Conservation (phyloP, 1,140 invertebrate genomes). For the Platorchestia sp. region DNA sequence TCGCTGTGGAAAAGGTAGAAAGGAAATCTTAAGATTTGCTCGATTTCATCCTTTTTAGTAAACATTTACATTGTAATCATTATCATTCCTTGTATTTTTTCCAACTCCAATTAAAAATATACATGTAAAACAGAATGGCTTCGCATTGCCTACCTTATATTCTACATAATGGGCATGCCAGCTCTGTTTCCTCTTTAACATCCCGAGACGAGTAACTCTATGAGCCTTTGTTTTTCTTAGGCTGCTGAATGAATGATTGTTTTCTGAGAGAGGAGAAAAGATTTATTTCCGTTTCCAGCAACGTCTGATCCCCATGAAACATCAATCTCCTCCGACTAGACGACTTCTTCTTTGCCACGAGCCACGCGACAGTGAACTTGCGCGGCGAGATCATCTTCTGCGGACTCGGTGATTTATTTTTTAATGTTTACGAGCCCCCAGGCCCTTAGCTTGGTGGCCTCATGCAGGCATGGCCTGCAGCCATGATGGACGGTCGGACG, state of each 20-base stretch:
- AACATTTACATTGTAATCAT: background rate
- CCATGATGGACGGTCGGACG: slow-evolving; percentile 29
- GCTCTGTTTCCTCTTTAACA: background rate
- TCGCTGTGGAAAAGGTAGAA: too few species aligned
- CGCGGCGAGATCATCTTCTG: background rate
- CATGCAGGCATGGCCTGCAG: slow-evolving; percentile 28
- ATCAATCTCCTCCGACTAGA: background rate
- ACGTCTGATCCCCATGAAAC: background rate
- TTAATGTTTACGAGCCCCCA: slow-evolving; percentile 31
- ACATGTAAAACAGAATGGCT: background rate
- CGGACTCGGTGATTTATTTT: background rate
- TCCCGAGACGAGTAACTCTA: background rate
- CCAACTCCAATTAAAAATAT: background rate
- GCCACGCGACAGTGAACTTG: background rate
- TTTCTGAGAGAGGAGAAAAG: background rate
- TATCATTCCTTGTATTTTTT: background rate
- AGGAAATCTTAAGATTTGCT: too few species aligned
- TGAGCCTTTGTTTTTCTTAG: background rate
- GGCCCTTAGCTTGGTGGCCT: background rate
- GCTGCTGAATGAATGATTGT: background rate
- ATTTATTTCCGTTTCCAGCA: background rate
- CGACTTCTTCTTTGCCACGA: background rate
- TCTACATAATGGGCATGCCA: too few species aligned
- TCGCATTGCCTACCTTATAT: background rate
- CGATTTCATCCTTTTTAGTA: too few species aligned